phyloP scores from a whole-genome alignment of 1,140 invertebrate genomes.

The Solenopsis fugax region DNA sequence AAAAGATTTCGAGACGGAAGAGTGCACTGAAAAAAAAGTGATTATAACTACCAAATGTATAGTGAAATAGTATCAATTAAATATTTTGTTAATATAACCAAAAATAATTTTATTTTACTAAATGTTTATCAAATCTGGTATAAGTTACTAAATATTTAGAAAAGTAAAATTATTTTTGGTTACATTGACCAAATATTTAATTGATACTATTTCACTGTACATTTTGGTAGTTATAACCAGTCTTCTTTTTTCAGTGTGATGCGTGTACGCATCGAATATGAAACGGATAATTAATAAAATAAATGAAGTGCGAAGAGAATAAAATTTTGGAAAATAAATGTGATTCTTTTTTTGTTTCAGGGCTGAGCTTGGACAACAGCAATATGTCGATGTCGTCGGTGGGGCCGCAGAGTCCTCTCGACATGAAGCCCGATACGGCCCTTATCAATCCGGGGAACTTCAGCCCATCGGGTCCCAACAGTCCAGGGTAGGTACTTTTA shows the following conservation, averaged over 20 bases:
- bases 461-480: constrained; percentile 89
- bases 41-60: too few relatives aligned
- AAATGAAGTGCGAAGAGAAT: not conserved
- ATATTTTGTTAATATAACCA: too few relatives aligned
- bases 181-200: too few relatives aligned
- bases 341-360: constrained; percentile 83
- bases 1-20: not conserved
- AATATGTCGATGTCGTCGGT: constrained; percentile 90
- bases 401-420: constrained; percentile 93
- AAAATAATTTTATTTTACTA: too few relatives aligned
- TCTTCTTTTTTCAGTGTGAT: too few relatives aligned
- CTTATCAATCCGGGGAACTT: constrained; percentile 89
- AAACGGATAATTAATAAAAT: not conserved
- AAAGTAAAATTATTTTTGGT: too few relatives aligned
- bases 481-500: constrained; percentile 87
- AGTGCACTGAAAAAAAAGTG: too few relatives aligned
- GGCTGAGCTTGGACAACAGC: constrained; percentile 90
- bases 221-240: too few relatives aligned
- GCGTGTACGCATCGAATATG: not conserved
- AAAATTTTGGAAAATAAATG: not conserved
- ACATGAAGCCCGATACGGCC: constrained; percentile 95
- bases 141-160: too few relatives aligned
- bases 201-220: too few relatives aligned
- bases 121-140: too few relatives aligned
- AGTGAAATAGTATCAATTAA: too few relatives aligned